A percentile compares a stretch with the other conserved stretches of the same genome.
Evolutionary conservation across 1,140 invertebrate genomes (phyloP).

Genomic region (Carposina sasakii): DNA sequence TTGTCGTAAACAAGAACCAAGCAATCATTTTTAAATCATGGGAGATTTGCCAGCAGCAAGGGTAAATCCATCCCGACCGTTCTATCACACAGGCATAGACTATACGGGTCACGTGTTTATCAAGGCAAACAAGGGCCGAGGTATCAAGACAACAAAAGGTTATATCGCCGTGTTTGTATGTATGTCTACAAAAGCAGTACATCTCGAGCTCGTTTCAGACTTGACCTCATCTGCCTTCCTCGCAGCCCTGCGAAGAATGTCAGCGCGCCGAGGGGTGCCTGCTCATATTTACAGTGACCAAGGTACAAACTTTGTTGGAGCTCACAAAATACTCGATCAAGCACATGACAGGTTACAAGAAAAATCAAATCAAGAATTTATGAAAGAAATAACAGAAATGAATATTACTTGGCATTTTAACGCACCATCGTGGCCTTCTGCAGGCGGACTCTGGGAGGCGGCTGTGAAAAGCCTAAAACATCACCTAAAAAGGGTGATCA

Average conservation of each 20-base stretch:
- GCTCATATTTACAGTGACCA: constrained; percentile 33
- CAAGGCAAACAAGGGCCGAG: constrained; percentile 15
- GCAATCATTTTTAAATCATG: constrained; percentile 31
- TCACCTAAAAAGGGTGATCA: constrained; percentile 16
- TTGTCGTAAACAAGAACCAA: not conserved
- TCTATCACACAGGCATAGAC: constrained; percentile 35
- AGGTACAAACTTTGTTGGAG: constrained; percentile 42
- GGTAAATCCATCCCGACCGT: constrained; percentile 26
- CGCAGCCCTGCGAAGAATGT: constrained; percentile 31
- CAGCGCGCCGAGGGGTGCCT: constrained; percentile 23
- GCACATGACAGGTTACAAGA: not conserved
- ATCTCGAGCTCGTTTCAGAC: constrained; percentile 34
- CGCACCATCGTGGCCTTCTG: constrained; percentile 22
- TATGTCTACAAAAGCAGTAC: constrained; percentile 29
- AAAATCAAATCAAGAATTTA: not conserved
- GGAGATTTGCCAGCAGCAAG: constrained; percentile 37
- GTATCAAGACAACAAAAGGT: constrained; percentile 5
- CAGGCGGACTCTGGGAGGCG: constrained; percentile 22
- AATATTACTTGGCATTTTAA: constrained; percentile 8
- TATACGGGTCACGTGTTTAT: constrained; percentile 39
- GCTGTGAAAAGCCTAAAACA: constrained; percentile 1
- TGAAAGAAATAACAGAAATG: not conserved
- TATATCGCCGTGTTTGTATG: constrained; percentile 37
- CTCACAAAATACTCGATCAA: constrained; percentile 2
- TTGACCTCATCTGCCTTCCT: constrained; percentile 31